Percentiles rank a stretch among this genome's conserved stretches.
Evolutionary conservation across 2,888 invertebrate genomes (phyloP).

Genomic region (Megaustenia siamemsis): DNA sequence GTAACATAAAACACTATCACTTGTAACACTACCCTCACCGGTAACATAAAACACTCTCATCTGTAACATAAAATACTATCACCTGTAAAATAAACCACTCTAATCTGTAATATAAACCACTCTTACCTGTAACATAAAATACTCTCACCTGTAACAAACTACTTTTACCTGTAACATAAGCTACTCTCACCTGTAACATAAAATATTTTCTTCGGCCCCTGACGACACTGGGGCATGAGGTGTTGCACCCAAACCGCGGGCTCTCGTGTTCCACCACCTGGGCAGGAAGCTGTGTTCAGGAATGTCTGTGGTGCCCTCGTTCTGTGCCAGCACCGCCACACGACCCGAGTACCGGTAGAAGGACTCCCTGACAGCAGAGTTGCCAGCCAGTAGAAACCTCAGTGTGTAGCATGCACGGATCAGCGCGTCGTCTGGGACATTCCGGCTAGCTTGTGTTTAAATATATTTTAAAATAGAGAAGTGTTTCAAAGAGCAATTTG

Average conservation of each 20-base stretch:
- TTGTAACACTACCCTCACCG: too few relatives aligned
- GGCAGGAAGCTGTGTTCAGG: slow-evolving; percentile 68
- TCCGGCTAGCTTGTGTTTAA: slow-evolving; percentile 57
- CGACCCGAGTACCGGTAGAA: slow-evolving; percentile 69
- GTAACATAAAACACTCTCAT: too few relatives aligned
- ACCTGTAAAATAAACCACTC: too few relatives aligned
- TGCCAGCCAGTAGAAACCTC: slow-evolving; percentile 71
- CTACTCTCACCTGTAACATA: slow-evolving; percentile 62
- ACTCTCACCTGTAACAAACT: slow-evolving; percentile 56
- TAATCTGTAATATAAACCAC: too few relatives aligned
- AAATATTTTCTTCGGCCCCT: slow-evolving; percentile 68
- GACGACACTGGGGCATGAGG: slow-evolving; percentile 63
- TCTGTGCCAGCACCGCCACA: slow-evolving; percentile 64
- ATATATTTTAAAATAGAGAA: too few relatives aligned
- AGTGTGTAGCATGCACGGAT: slow-evolving; percentile 71
- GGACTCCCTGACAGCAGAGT: slow-evolving; percentile 62
- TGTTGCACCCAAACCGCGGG: slow-evolving; percentile 69
- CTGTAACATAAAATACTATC: too few relatives aligned
- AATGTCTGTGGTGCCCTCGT: slow-evolving; percentile 62
- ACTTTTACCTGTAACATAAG: slow-evolving; percentile 72
- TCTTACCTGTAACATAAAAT: not conserved
- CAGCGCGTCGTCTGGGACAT: slow-evolving; percentile 67
- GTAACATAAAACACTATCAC: too few relatives aligned
- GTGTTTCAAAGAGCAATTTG: too few relatives aligned
- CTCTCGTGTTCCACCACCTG: slow-evolving; percentile 57